Percentiles rank a stretch among this genome's conserved stretches.
phyloP scores from a whole-genome alignment of 2,113 vertebrate genomes.

The Papio anubis region DNA sequence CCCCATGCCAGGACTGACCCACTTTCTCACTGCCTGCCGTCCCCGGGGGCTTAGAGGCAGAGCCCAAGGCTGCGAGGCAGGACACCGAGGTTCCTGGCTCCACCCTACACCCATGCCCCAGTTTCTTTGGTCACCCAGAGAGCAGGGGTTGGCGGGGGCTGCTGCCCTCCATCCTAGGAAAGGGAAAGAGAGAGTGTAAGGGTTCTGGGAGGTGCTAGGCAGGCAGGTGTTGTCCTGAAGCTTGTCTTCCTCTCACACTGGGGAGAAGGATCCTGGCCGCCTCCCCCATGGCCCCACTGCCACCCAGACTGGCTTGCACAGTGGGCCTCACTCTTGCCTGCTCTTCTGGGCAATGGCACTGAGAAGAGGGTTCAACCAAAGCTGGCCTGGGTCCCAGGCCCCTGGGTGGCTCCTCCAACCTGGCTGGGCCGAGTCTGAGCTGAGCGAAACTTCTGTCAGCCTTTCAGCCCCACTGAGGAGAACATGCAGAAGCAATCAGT shows the following conservation, averaged over 20 bases:
- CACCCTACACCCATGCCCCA: constrained; percentile 72
- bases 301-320: neutral
- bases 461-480: neutral
- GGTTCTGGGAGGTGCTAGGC: constrained; percentile 48
- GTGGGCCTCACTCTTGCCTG: neutral
- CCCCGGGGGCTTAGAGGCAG: neutral
- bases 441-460: neutral
- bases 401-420: neutral
- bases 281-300: neutral
- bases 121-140: constrained; percentile 75
- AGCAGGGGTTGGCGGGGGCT: constrained; percentile 12
- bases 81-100: constrained; percentile 62
- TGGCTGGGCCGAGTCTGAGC: neutral
- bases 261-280: neutral
- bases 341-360: neutral
- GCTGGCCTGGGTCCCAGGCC: neutral
- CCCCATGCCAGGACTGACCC: neutral
- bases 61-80: constrained; percentile 58
- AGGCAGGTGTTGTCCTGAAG: constrained; percentile 45
- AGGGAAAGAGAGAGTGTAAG: constrained; percentile 66
- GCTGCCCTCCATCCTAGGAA: constrained; percentile 55
- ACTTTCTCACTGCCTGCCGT: constrained; percentile 55
- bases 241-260: constrained; percentile 57
- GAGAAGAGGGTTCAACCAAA: neutral
- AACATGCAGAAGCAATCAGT: neutral